Evolutionary conservation across 1,140 invertebrate species (phyloP).

Genomic region (Triops cancriformis): DNA sequence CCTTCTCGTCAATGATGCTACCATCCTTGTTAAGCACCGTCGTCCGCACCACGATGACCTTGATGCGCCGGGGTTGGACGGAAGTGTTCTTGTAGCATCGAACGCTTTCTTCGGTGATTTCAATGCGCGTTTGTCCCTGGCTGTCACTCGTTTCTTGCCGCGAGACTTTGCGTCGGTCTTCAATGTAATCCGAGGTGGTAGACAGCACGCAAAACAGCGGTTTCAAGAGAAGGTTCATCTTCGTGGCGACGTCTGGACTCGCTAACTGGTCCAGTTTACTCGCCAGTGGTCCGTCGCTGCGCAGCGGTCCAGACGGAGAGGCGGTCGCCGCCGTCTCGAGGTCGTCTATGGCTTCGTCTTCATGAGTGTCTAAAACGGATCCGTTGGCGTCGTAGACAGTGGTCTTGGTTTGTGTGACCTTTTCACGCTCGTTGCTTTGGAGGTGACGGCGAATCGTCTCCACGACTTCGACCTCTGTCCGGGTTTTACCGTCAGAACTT

Average conservation of each 20-base stretch:
- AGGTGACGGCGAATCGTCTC: slow-evolving; percentile 18
- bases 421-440: slow-evolving; percentile 14
- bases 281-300: not conserved
- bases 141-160: not conserved
- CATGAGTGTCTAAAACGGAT: slow-evolving; percentile 10
- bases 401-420: slow-evolving; percentile 23
- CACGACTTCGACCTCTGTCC: slow-evolving; percentile 14
- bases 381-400: slow-evolving; percentile 15
- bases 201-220: not conserved
- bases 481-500: slow-evolving; percentile 18
- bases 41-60: not conserved
- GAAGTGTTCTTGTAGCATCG: not conserved
- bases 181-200: not conserved
- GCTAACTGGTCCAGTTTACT: not conserved
- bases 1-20: not conserved
- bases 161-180: not conserved
- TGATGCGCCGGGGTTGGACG: not conserved
- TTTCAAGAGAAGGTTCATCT: not conserved
- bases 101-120: not conserved
- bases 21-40: not conserved
- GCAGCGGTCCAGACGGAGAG: not conserved
- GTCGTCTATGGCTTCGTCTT: slow-evolving; percentile 24
- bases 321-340: slow-evolving; percentile 15
- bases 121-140: not conserved
- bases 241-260: not conserved